phyloP scores from a whole-genome alignment of 92 coral and sea anemone genomes.

The Paramuricea clavata region DNA sequence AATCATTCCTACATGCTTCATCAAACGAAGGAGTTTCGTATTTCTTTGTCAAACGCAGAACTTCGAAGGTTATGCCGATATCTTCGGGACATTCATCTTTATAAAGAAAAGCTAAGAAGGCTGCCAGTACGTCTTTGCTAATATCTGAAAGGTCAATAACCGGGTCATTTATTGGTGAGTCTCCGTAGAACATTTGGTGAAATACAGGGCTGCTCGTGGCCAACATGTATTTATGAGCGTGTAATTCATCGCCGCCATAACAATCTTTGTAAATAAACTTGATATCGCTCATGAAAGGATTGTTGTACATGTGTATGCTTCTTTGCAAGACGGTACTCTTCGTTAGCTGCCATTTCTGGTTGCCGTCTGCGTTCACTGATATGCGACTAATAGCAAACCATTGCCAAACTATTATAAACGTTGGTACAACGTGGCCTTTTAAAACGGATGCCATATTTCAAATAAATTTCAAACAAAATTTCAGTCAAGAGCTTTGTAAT shows the following conservation, averaged over 20 bases:
- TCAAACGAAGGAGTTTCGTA: neutral
- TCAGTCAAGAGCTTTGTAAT: too few species aligned
- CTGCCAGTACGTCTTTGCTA: neutral
- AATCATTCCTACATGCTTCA: neutral
- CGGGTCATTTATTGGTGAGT: neutral
- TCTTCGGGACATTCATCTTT: neutral
- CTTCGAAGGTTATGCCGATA: neutral
- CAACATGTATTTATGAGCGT: too few species aligned
- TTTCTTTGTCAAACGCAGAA: neutral
- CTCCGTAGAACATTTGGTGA: neutral
- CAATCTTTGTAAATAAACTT: too few species aligned
- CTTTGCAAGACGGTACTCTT: neutral
- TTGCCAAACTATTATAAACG: too few species aligned
- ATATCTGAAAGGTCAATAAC: neutral
- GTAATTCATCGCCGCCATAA: too few species aligned
- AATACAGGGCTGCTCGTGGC: constrained; percentile 5
- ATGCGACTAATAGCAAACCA: too few species aligned
- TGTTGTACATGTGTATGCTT: neutral
- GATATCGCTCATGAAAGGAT: constrained; percentile 1
- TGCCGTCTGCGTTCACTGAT: too few species aligned
- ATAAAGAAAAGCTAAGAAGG: neutral
- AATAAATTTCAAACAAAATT: too few species aligned
- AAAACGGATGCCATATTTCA: too few species aligned
- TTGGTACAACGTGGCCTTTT: too few species aligned
- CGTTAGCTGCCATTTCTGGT: neutral